Percentiles rank a stretch among this genome's conserved stretches.
phyloP scores from a whole-genome alignment of 2,888 invertebrate species.

The Drosophila picticornis region DNA sequence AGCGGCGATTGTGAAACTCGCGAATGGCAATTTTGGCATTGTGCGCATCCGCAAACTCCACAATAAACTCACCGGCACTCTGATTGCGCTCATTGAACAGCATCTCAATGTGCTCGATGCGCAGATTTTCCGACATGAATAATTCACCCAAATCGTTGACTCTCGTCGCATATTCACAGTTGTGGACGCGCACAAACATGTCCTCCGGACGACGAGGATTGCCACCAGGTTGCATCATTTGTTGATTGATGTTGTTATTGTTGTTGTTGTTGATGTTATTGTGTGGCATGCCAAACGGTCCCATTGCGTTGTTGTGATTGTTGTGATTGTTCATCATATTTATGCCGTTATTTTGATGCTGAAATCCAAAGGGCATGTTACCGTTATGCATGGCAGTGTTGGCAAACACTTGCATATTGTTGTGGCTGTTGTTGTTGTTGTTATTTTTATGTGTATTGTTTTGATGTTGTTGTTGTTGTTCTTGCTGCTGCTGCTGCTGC shows the following conservation, averaged over 20 bases:
- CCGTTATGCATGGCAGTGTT: slow-evolving; percentile 55
- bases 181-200: slow-evolving; percentile 90
- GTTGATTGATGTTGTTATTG: slow-evolving; percentile 18
- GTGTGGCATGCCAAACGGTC: slow-evolving; percentile 35
- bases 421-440: slow-evolving; percentile 7
- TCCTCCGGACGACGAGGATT: slow-evolving; percentile 68
- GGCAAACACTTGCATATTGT: slow-evolving; percentile 36
- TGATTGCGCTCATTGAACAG: slow-evolving; percentile 89
- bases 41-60: slow-evolving; percentile 91
- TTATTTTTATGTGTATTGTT: slow-evolving; percentile 25
- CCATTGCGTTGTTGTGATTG: slow-evolving; percentile 35
- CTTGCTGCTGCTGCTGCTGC: slow-evolving; percentile 30
- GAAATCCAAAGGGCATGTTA: slow-evolving; percentile 66
- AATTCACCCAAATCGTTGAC: slow-evolving; percentile 93
- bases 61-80: slow-evolving; percentile 94
- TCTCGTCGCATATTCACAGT: slow-evolving; percentile 90
- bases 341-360: slow-evolving; percentile 33
- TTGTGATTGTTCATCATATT: slow-evolving; percentile 29
- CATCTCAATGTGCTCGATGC: slow-evolving; percentile 92
- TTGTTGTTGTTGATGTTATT: slow-evolving; percentile 24
- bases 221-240: slow-evolving; percentile 13
- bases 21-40: slow-evolving; percentile 87
- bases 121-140: slow-evolving; percentile 91
- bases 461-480: slow-evolving; percentile 23
- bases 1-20: slow-evolving; percentile 81